These are phyloP conservation scores for Aphis craccivora DNA, from an alignment of 1,140 invertebrate species.

Conservation along the genomic window DNA sequence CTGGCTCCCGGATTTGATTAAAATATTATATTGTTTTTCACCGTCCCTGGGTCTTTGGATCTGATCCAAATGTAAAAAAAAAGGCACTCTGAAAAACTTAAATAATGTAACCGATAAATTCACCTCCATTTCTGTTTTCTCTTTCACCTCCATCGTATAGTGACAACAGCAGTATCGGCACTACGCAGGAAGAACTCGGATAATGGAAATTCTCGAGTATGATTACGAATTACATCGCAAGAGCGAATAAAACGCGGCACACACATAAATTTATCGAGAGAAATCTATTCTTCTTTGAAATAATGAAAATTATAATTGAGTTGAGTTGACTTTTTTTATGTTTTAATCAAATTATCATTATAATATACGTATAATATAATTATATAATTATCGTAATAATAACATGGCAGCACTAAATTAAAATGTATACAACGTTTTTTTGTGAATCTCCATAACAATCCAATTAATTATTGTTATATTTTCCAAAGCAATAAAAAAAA, in stretches of 20 bases:
- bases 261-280: background rate
- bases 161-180: background rate
- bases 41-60: conserved; percentile 43
- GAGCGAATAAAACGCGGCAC: background rate
- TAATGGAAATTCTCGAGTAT: conserved; percentile 32
- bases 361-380: too few relatives aligned
- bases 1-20: conserved; percentile 50
- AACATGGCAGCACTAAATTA: background rate
- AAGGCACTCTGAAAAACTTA: conserved; percentile 40
- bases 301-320: background rate
- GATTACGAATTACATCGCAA: conserved; percentile 34
- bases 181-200: background rate
- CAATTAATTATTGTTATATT: background rate
- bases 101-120: conserved; percentile 56
- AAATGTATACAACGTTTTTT: background rate
- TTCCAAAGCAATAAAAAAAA: background rate
- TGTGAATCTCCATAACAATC: background rate
- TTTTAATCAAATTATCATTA: background rate
- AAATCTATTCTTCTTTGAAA: background rate
- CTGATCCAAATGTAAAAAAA: conserved; percentile 52
- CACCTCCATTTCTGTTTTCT: background rate
- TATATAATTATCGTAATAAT: too few relatives aligned
- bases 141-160: background rate
- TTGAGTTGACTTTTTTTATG: background rate
- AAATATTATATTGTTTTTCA: conserved; percentile 58